phyloP scores from a whole-genome alignment of 2,797 vertebrate genomes.

The Columba guinea region DNA sequence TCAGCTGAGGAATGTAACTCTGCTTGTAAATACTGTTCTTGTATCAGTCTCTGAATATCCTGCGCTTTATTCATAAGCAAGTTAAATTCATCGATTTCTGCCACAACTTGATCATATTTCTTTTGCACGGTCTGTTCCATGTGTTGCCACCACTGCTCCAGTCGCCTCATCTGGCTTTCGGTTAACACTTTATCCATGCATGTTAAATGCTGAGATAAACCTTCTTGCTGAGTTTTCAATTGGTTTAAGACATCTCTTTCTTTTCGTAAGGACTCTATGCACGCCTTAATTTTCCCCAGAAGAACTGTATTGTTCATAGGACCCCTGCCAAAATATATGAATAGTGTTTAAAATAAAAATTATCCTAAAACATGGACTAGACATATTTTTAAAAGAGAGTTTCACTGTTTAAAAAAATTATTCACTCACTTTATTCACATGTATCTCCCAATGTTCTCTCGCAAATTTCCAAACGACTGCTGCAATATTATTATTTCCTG shows the following conservation, averaged over 20 bases:
- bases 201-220: constrained; percentile 75
- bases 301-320: constrained; percentile 78
- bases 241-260: constrained; percentile 79
- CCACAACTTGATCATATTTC: constrained; percentile 71
- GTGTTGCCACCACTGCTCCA: constrained; percentile 81
- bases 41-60: constrained; percentile 75
- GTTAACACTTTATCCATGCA: constrained; percentile 76
- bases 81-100: constrained; percentile 74
- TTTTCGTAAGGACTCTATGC: constrained; percentile 77
- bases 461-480: neutral
- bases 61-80: constrained; percentile 69
- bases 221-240: constrained; percentile 74
- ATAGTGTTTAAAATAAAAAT: neutral
- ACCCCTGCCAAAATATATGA: constrained; percentile 75
- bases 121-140: constrained; percentile 78
- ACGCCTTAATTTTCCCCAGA: constrained; percentile 76
- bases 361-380: neutral
- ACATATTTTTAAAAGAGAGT: neutral
- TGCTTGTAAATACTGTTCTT: constrained; percentile 38
- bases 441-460: neutral
- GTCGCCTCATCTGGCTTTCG: constrained; percentile 74
- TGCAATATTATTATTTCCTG: neutral
- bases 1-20: constrained; percentile 18
- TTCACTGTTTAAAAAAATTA: neutral
- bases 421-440: neutral